Evolutionary conservation across 2,797 vertebrate genomes (phyloP).

Genomic region (Pelodytes ibericus): DNA sequence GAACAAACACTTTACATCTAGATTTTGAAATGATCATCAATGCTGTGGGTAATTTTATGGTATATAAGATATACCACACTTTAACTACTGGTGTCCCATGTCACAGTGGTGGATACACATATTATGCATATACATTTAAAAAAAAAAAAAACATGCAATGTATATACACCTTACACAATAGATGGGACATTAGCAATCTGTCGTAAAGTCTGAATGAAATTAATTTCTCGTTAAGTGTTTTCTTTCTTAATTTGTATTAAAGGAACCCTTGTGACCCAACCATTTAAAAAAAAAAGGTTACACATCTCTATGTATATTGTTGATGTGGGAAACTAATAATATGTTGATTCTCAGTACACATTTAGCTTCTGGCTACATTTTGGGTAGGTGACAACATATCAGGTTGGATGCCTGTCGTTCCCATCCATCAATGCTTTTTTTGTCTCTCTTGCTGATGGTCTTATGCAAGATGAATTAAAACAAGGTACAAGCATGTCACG

Average conservation of each 20-base stretch:
- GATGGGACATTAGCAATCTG: too few relatives aligned
- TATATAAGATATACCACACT: too few relatives aligned
- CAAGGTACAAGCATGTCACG: constrained; percentile 2
- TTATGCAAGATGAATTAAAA: constrained; percentile 1
- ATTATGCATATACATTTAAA: too few relatives aligned
- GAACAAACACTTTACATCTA: too few relatives aligned
- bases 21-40: too few relatives aligned
- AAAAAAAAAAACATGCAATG: too few relatives aligned
- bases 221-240: too few relatives aligned
- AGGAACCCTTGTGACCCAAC: background rate
- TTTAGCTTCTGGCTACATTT: constrained; percentile 42
- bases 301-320: background rate
- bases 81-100: too few relatives aligned
- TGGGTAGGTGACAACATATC: constrained; percentile 35
- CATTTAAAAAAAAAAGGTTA: background rate
- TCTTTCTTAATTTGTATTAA: background rate
- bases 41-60: too few relatives aligned
- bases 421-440: constrained; percentile 38
- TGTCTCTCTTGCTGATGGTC: constrained; percentile 9
- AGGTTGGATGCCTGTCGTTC: constrained; percentile 27
- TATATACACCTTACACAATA: too few relatives aligned
- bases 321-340: constrained; percentile 32
- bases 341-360: constrained; percentile 36
- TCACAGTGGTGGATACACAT: too few relatives aligned
- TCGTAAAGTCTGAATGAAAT: too few relatives aligned